Evolutionary conservation across 35 echinoderm and acorn worm species (phyloP).

Genomic region (Strongylocentrotus purpuratus): DNA sequence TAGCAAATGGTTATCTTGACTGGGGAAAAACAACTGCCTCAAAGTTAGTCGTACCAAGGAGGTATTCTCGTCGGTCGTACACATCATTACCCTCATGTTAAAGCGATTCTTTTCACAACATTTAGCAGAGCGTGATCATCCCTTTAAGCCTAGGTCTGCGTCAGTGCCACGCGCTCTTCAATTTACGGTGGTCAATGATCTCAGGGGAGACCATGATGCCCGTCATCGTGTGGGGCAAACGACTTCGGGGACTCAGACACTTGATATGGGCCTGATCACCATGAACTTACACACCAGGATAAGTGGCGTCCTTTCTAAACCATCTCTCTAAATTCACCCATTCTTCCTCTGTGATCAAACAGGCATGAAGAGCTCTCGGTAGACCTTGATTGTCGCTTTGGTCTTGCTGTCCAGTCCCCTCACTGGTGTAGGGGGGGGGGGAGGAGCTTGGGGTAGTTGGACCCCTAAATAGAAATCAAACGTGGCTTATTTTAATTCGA

Average conservation of each 20-base stretch:
- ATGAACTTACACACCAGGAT: not conserved
- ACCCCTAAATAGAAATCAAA: too few relatives aligned
- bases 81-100: too few relatives aligned
- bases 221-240: not conserved
- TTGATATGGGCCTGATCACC: not conserved
- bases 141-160: not conserved
- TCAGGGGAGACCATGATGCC: not conserved
- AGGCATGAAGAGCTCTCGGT: not conserved
- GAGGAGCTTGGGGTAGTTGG: too few relatives aligned
- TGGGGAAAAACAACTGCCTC: too few relatives aligned
- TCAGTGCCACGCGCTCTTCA: not conserved
- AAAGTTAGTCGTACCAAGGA: too few relatives aligned
- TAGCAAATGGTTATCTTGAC: too few relatives aligned
- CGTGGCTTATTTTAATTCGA: too few relatives aligned
- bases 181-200: conserved; percentile 3
- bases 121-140: not conserved
- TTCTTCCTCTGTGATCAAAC: not conserved
- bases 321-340: not conserved
- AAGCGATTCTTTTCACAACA: too few relatives aligned
- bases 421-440: too few relatives aligned
- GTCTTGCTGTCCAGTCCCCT: too few relatives aligned
- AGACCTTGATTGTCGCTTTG: too few relatives aligned
- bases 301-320: not conserved
- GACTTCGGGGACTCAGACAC: not conserved
- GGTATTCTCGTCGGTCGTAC: too few relatives aligned